Evolutionary conservation across 2,797 vertebrate genomes (phyloP).

Genomic region (Fringilla coelebs): DNA sequence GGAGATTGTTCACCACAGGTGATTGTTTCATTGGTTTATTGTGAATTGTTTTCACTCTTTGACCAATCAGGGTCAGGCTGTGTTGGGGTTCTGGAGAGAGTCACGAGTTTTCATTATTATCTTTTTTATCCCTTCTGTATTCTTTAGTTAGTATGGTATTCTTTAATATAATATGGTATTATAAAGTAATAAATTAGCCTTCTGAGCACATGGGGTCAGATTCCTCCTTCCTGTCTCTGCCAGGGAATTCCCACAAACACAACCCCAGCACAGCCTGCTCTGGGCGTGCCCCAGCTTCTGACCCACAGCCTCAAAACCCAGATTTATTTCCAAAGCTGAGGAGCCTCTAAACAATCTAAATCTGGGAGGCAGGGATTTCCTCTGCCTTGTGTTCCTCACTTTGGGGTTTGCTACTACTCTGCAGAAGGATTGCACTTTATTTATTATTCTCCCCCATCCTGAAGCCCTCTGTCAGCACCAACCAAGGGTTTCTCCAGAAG

Average conservation of each 20-base stretch:
- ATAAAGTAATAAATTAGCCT: too few species aligned
- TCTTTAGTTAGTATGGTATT: too few species aligned
- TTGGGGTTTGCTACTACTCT: neutral
- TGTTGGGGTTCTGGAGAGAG: rapidly evolving
- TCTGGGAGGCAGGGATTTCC: neutral
- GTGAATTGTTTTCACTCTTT: too few species aligned
- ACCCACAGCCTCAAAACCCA: neutral
- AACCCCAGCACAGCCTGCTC: neutral
- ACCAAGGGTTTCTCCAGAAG: neutral
- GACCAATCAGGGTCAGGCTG: too few species aligned
- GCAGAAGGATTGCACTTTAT: neutral
- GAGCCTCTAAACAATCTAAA: neutral
- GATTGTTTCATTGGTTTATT: too few species aligned
- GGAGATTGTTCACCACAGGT: too few species aligned
- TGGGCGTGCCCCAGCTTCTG: neutral
- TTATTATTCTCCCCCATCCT: neutral
- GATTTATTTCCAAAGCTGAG: neutral
- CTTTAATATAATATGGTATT: too few species aligned
- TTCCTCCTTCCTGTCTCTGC: too few species aligned
- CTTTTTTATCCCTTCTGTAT: too few species aligned
- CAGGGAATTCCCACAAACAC: too few species aligned
- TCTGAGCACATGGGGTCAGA: too few species aligned
- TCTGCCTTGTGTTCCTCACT: neutral
- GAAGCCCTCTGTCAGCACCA: neutral
- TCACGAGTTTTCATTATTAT: too few species aligned